Conservation (phyloP, 2,113 vertebrate genomes). For the Acrocephalus arundinaceus region DNA sequence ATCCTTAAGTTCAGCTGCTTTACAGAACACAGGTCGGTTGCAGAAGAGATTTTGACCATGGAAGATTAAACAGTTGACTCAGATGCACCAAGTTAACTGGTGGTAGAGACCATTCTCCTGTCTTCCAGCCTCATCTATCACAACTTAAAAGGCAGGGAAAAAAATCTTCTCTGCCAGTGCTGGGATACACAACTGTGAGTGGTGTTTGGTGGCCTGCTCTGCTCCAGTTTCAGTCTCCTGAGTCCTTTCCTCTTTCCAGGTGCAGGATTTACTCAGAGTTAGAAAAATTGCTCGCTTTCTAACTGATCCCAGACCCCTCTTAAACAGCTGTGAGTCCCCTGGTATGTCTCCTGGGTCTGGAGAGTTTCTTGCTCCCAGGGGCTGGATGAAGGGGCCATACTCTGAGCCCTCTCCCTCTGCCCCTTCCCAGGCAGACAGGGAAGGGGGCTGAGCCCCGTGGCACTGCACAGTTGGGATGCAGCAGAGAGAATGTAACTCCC, state of each 20-base stretch:
- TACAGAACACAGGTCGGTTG: not conserved
- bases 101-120: not conserved
- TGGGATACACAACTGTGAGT: not conserved
- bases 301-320: not conserved
- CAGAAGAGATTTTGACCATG: not conserved
- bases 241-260: not conserved
- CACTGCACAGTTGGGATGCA: not conserved
- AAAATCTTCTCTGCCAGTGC: not conserved
- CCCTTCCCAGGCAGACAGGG: not conserved
- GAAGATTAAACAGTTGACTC: not conserved
- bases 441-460: not conserved
- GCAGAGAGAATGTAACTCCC: not conserved
- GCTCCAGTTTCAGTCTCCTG: not conserved
- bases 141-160: not conserved
- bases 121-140: not conserved
- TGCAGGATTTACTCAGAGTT: not conserved
- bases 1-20: not conserved
- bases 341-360: not conserved
- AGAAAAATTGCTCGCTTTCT: not conserved
- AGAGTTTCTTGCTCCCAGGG: not conserved
- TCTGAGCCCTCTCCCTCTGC: not conserved
- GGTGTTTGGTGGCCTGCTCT: not conserved
- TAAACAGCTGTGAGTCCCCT: not conserved
- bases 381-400: not conserved
- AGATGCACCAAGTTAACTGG: not conserved